These are phyloP conservation scores for Bradysia coprophila DNA, from an alignment of 1,140 invertebrate genomes.

Conservation along the genomic window DNA sequence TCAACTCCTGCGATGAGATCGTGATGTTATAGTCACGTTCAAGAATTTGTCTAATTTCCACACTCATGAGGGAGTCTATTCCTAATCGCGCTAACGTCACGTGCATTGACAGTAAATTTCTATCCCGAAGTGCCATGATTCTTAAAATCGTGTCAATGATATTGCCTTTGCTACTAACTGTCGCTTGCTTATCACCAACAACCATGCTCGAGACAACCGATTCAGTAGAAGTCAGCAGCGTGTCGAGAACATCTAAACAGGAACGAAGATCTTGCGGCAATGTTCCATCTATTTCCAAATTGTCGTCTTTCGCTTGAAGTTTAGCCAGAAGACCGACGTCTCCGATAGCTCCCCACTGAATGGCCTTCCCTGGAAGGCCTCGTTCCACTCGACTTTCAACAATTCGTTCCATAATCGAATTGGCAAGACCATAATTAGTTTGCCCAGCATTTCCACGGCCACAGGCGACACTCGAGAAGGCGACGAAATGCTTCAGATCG, in stretches of 20 bases:
- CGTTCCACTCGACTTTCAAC: constrained; percentile 28
- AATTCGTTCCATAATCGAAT: constrained; percentile 37
- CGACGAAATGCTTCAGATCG: constrained; percentile 75
- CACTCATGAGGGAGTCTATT: constrained; percentile 95
- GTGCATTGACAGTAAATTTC: constrained; percentile 49
- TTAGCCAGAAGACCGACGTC: constrained; percentile 81
- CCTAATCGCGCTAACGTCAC: constrained; percentile 78
- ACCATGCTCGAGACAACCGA: constrained; percentile 37
- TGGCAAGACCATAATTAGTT: constrained; percentile 84
- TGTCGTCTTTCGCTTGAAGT: too few species aligned
- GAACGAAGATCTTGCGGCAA: constrained; percentile 38
- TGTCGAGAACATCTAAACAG: constrained; percentile 25
- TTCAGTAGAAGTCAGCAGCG: constrained; percentile 21
- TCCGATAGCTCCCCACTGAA: constrained; percentile 38
- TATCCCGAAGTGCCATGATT: constrained; percentile 55
- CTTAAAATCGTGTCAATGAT: constrained; percentile 70
- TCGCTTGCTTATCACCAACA: too few species aligned
- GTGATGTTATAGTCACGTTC: constrained; percentile 83
- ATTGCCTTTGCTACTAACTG: constrained; percentile 47
- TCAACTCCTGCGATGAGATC: too few species aligned
- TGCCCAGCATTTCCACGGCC: constrained; percentile 90
- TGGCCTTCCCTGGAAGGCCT: constrained; percentile 32
- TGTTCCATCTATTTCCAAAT: constrained; percentile 29
- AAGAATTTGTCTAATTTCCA: constrained; percentile 91
- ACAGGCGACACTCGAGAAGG: constrained; percentile 87